These are phyloP conservation scores for Rhinatrema bivittatum DNA, from an alignment of 2,797 vertebrate species.

Conservation along the genomic window DNA sequence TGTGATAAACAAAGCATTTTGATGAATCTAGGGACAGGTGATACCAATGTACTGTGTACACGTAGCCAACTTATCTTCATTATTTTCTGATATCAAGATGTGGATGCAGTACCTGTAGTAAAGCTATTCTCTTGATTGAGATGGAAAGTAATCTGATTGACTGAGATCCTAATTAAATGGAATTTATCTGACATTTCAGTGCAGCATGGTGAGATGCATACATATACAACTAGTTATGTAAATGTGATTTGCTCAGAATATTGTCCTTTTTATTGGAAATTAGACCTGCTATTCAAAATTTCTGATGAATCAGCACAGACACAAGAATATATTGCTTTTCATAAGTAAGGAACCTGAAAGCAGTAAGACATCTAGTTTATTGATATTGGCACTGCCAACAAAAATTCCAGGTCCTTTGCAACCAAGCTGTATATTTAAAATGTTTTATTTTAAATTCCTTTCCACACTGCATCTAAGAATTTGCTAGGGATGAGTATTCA, in stretches of 20 bases:
- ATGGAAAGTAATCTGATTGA: slow-evolving; percentile 5
- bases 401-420: background rate
- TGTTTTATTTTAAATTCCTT: too few species aligned
- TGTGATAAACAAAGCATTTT: too few species aligned
- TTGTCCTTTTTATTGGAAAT: slow-evolving; percentile 20
- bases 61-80: slow-evolving; percentile 6
- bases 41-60: background rate
- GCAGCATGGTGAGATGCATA: background rate
- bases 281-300: slow-evolving; percentile 2
- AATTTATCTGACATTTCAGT: slow-evolving; percentile 3
- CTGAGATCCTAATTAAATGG: slow-evolving; percentile 17
- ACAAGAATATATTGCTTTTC: slow-evolving; percentile 3
- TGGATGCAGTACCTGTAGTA: slow-evolving; percentile 20
- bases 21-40: too few species aligned
- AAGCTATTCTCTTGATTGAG: slow-evolving; percentile 8
- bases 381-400: background rate
- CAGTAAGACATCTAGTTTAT: background rate
- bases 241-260: background rate
- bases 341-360: background rate
- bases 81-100: slow-evolving; percentile 9
- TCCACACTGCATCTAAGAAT: too few species aligned
- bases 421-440: slow-evolving; percentile 1
- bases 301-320: slow-evolving; percentile 2
- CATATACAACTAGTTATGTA: background rate
- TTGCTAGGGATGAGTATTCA: too few species aligned